These are phyloP conservation scores for Masticophis lateralis DNA, from an alignment of 2,797 vertebrate genomes.

Conservation along the genomic window DNA sequence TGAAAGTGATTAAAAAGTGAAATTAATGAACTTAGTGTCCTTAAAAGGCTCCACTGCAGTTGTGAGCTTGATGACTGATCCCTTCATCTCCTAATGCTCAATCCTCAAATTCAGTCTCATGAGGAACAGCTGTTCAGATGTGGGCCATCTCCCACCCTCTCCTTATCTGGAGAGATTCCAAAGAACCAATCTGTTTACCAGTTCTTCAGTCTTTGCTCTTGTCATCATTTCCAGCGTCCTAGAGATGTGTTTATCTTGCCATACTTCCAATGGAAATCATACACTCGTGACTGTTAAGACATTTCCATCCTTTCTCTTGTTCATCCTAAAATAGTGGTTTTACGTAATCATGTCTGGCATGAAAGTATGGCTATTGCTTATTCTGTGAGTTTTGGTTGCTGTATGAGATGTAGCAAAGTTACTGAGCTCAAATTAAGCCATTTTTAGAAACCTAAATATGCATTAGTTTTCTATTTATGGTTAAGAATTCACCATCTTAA, in stretches of 20 bases:
- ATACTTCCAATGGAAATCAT: not conserved
- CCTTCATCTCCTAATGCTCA: not conserved
- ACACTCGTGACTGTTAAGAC: not conserved
- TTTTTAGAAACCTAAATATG: constrained; percentile 48
- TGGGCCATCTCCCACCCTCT: not conserved
- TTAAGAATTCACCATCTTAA: constrained; percentile 54
- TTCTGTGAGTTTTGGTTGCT: constrained; percentile 3
- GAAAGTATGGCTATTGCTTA: not conserved
- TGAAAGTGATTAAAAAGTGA: not conserved
- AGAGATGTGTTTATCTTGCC: not conserved
- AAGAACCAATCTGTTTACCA: not conserved
- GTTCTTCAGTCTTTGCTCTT: not conserved
- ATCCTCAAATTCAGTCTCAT: not conserved
- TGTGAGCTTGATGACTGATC: not conserved
- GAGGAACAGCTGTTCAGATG: not conserved
- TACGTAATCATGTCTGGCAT: not conserved
- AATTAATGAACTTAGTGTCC: not conserved
- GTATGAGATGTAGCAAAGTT: not conserved
- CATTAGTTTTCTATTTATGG: constrained; percentile 48
- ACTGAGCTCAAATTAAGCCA: not conserved
- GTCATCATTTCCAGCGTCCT: not conserved
- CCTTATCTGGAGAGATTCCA: not conserved
- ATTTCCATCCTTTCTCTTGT: constrained; percentile 36
- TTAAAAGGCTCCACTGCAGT: not conserved
- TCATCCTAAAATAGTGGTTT: constrained; percentile 19